These are phyloP conservation scores for Mycetomoellerius zeteki DNA, from an alignment of 1,140 invertebrate genomes.

Conservation along the genomic window DNA sequence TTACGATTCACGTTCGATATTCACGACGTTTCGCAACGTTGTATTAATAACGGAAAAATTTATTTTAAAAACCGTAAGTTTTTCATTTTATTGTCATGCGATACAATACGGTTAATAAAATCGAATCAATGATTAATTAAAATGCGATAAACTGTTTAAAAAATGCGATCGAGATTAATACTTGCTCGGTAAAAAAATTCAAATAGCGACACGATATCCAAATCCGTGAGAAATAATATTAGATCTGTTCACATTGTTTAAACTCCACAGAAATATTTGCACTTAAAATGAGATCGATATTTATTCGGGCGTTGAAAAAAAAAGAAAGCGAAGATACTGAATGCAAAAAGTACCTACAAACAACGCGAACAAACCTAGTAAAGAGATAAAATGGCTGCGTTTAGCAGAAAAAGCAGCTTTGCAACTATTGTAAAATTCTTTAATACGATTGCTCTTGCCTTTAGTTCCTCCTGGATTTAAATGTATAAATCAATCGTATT, in stretches of 20 bases:
- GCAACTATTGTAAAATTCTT: too few species aligned
- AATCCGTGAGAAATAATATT: not conserved
- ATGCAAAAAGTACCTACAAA: too few species aligned
- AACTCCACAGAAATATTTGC: too few species aligned
- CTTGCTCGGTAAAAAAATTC: not conserved
- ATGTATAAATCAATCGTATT: too few species aligned
- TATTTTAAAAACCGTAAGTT: not conserved
- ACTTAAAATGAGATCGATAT: too few species aligned
- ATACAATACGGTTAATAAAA: not conserved
- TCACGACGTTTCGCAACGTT: not conserved
- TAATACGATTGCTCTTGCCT: too few species aligned
- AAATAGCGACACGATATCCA: not conserved
- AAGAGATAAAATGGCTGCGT: too few species aligned
- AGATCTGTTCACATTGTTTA: not conserved
- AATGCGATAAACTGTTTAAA: not conserved
- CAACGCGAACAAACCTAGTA: too few species aligned
- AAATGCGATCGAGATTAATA: not conserved
- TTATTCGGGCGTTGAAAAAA: too few species aligned
- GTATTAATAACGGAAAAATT: not conserved
- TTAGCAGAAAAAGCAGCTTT: too few species aligned
- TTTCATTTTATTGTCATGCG: not conserved
- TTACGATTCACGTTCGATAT: not conserved
- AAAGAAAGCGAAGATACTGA: too few species aligned
- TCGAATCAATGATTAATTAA: not conserved
- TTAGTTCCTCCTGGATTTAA: too few species aligned